A percentile compares a stretch with the other conserved stretches of the same genome.
Evolutionary conservation across 2,797 vertebrate genomes (phyloP).

Genomic region (Phaenicophaeus curvirostris): DNA sequence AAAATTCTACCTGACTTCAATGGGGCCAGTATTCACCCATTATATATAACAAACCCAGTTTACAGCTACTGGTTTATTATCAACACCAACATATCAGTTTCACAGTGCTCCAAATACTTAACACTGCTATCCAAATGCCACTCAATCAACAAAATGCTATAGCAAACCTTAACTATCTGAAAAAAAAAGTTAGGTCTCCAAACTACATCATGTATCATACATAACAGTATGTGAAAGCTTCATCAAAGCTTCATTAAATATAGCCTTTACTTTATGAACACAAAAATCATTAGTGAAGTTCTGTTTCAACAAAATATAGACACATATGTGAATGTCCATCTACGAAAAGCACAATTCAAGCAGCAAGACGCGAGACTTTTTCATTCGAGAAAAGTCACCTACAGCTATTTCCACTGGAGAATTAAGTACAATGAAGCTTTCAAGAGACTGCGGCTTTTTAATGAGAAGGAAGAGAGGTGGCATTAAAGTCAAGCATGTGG

Average conservation of each 20-base stretch:
- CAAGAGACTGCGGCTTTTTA: background rate
- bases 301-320: background rate
- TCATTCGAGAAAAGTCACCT: conserved; percentile 13
- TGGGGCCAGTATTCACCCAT: background rate
- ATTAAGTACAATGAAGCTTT: background rate
- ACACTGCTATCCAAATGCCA: background rate
- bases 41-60: background rate
- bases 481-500: background rate
- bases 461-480: background rate
- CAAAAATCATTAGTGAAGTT: background rate
- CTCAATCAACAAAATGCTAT: background rate
- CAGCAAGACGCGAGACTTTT: background rate
- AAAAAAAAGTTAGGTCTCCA: background rate
- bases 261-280: background rate
- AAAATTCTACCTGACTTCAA: background rate
- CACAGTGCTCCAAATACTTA: background rate
- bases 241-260: background rate
- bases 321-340: background rate
- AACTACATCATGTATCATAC: background rate
- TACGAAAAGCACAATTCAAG: background rate
- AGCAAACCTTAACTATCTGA: background rate
- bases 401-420: background rate
- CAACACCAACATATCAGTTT: background rate
- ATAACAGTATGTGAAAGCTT: background rate
- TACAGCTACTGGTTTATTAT: background rate